phyloP scores from a whole-genome alignment of 2,113 vertebrate species.

The Pomatostomus ruficeps region DNA sequence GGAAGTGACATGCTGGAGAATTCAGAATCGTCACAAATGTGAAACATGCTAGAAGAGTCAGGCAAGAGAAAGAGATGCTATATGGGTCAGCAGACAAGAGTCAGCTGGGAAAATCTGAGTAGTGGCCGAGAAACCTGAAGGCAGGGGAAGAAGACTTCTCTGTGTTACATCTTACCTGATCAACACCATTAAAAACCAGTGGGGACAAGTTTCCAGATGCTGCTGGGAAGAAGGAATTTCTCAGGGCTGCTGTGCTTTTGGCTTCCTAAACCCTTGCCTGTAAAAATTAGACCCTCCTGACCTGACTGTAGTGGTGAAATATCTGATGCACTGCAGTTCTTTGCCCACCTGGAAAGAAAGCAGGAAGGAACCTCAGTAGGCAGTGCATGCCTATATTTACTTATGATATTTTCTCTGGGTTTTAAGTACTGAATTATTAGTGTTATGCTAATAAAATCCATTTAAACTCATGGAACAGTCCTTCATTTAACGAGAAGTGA shows the following conservation, averaged over 20 bases:
- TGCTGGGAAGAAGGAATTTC: neutral
- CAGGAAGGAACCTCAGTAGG: neutral
- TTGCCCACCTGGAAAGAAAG: neutral
- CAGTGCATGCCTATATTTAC: neutral
- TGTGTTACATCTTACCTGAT: neutral
- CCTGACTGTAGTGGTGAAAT: neutral
- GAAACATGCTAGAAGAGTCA: neutral
- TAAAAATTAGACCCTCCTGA: neutral
- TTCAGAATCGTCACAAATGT: neutral
- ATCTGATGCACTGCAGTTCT: neutral
- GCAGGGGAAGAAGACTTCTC: neutral
- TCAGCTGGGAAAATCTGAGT: neutral
- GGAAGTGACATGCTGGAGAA: neutral
- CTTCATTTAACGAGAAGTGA: neutral
- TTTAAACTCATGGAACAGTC: neutral
- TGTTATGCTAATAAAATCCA: neutral
- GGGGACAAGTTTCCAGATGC: neutral
- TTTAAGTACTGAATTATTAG: constrained; percentile 7
- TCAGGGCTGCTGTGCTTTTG: neutral
- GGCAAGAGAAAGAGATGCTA: neutral
- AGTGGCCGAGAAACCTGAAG: neutral
- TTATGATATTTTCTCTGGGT: neutral
- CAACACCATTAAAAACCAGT: neutral
- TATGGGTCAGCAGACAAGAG: neutral
- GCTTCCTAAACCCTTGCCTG: neutral